Evolutionary conservation across 2,888 invertebrate species (phyloP).

Genomic region (Scaptomyza tumidula): DNA sequence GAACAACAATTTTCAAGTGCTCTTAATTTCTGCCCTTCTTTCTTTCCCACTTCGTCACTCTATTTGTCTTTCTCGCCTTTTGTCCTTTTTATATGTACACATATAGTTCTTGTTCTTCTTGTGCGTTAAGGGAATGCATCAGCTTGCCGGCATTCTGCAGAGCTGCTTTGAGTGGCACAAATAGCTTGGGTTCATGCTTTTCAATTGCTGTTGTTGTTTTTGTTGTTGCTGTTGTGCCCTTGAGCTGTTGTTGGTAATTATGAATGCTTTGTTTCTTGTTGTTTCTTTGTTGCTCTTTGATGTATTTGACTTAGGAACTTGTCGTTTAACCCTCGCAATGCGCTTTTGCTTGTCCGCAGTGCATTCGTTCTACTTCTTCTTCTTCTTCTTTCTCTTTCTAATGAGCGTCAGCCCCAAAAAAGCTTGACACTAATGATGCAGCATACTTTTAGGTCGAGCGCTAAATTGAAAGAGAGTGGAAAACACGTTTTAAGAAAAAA

Average conservation of each 20-base stretch:
- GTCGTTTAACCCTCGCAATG: constrained; percentile 69
- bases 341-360: constrained; percentile 68
- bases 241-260: constrained; percentile 60
- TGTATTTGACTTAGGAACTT: constrained; percentile 69
- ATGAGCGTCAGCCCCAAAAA: constrained; percentile 40
- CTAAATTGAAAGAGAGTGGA: constrained; percentile 67
- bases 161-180: constrained; percentile 50
- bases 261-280: constrained; percentile 43
- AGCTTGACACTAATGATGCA: constrained; percentile 73
- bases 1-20: constrained; percentile 61
- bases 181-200: constrained; percentile 35
- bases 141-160: constrained; percentile 65
- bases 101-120: constrained; percentile 7
- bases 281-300: constrained; percentile 11
- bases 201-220: constrained; percentile 21
- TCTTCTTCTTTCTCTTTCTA: constrained; percentile 24
- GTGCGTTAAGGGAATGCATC: constrained; percentile 48
- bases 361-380: constrained; percentile 16
- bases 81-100: constrained; percentile 3
- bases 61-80: constrained; percentile 8
- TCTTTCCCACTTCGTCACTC: constrained; percentile 2
- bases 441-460: constrained; percentile 76
- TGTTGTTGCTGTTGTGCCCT: constrained; percentile 48
- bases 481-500: constrained; percentile 59
- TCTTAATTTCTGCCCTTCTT: constrained; percentile 50